A percentile compares a stretch with the other conserved stretches of the same genome.
phyloP scores from a whole-genome alignment of 2,113 vertebrate species.

The Carassius auratus region DNA sequence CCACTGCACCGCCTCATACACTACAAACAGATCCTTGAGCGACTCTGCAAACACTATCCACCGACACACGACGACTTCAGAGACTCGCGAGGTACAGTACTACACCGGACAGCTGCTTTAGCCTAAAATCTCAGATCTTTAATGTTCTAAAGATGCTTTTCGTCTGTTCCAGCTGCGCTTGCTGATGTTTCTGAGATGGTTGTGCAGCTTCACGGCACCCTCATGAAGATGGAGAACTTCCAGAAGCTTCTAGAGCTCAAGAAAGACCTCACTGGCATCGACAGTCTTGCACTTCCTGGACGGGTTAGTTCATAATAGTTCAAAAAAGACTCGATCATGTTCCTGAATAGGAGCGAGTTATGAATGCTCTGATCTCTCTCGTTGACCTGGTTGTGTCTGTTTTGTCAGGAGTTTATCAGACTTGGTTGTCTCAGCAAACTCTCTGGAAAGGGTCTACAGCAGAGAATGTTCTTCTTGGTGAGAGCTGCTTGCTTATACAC shows the following conservation, averaged over 20 bases:
- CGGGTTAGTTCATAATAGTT: constrained; percentile 62
- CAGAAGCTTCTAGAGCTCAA: constrained; percentile 96
- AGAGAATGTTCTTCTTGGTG: constrained; percentile 99
- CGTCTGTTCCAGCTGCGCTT: constrained; percentile 82
- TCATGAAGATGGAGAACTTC: constrained; percentile 98
- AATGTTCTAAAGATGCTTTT: no score
- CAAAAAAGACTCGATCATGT: no score
- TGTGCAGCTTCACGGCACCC: constrained; percentile 86
- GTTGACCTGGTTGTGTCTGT: background rate
- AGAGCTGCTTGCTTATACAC: constrained; percentile 2
- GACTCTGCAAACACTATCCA: constrained; percentile 93
- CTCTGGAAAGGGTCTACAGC: constrained; percentile 98
- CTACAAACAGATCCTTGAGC: constrained; percentile 97
- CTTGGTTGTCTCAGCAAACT: constrained; percentile 97
- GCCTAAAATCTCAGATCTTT: no score
- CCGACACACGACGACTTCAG: constrained; percentile 90
- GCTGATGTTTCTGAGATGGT: constrained; percentile 94
- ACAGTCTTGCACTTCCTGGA: constrained; percentile 88
- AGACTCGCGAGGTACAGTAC: constrained; percentile 84
- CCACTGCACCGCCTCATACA: constrained; percentile 95
- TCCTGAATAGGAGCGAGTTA: no score
- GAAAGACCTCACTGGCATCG: constrained; percentile 92
- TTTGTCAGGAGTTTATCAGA: constrained; percentile 87
- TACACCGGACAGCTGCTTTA: no score
- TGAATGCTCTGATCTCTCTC: no score